These are phyloP conservation scores for Pogonomyrmex californicus DNA, from an alignment of 1,140 invertebrate species.

Conservation along the genomic window DNA sequence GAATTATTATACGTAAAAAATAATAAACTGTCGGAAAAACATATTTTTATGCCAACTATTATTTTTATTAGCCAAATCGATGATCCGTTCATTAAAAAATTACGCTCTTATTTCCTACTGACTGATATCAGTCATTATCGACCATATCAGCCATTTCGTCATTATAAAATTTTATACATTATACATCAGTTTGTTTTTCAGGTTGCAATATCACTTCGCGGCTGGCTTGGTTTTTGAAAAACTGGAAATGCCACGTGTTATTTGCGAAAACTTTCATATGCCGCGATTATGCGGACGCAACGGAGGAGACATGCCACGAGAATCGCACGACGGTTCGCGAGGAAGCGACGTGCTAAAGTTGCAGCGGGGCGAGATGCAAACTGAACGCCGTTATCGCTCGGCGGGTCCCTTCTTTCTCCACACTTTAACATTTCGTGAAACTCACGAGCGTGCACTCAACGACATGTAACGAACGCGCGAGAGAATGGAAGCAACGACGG, in stretches of 20 bases:
- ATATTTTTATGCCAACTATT: too few relatives aligned
- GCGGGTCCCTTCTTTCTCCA: constrained; percentile 11
- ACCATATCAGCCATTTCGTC: neutral
- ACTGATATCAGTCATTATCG: neutral
- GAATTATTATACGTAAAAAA: too few relatives aligned
- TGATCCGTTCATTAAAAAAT: neutral
- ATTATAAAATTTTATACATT: neutral
- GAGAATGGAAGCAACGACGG: neutral
- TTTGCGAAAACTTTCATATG: neutral
- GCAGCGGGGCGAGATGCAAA: constrained; percentile 38
- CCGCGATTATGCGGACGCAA: neutral
- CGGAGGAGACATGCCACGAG: neutral
- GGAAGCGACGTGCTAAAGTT: constrained; percentile 27
- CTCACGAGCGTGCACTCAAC: constrained; percentile 60
- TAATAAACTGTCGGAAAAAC: too few relatives aligned
- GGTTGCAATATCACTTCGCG: neutral
- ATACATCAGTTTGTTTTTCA: neutral
- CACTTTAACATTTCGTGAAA: constrained; percentile 53
- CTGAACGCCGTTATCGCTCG: constrained; percentile 41
- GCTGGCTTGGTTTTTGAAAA: neutral
- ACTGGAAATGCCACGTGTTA: neutral
- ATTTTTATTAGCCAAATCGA: neutral
- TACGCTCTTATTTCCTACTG: neutral
- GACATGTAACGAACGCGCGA: constrained; percentile 48
- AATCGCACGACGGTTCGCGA: neutral